Base-by-base conservation (phyloP, 2,888 invertebrate genomes). In the Perizoma flavofasciatum region DNA sequence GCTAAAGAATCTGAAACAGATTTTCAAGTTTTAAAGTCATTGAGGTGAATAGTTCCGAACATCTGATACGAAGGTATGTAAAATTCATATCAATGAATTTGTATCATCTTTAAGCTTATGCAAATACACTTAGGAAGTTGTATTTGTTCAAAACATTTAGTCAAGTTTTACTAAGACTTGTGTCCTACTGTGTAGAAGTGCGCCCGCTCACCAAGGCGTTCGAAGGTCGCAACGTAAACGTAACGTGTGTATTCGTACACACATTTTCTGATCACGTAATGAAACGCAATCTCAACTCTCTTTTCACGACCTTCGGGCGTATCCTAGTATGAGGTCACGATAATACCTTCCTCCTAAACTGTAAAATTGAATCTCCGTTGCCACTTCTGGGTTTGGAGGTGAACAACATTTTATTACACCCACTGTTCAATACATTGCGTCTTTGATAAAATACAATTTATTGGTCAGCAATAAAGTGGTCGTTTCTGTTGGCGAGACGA, bases 231-330 rank as follows among this genome's bases (percentile, higher is more conserved):
- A 39, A 47, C 61, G 35, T 52, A 49, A 39, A 39, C 44, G 34
- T 46, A 11, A 53, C 49, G 50, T 40, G 41, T 51, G 52, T 53
- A 48, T 37, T 48, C 35, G 45, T 49, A 54, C 51, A 58, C 50
- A 51, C 39, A 49, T 49, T 59, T 52, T 63, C 59, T 56, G 55
- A 58, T 55, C 66, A 64, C 66, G 68, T 63, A 59, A 50, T 37
- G 49, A 43, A 66, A 64, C 66, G 64, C 68, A 68, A 66, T 53
- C 55, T 61, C 50, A 57, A 61, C 67, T 66, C 65, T 65, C 64
- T 68, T 64, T 63, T 56, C 52, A 56, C 53, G 65, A 63, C 66
- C 68, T 65, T 68, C 63, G 59, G 55, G 52, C 50, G 47, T 69
- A 67, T 67, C 59, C 60, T 65, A 55, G 57, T 68, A 54, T 60